Evolutionary conservation across 1,140 invertebrate genomes (phyloP).

Genomic region (Anagrus nilaparvatae): DNA sequence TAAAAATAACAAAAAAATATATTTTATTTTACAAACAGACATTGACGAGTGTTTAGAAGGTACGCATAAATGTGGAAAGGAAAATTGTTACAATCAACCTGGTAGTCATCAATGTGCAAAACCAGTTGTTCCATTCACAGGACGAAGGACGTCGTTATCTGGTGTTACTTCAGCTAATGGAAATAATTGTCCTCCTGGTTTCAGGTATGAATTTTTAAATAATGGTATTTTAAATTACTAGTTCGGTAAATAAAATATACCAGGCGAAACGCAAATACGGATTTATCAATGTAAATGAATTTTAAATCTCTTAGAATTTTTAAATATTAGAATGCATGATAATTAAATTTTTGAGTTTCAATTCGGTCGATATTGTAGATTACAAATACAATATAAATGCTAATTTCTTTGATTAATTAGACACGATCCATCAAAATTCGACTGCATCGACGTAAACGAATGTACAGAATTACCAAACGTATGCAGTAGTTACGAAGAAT

Average conservation of each 20-base stretch:
- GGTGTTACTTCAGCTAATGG: conserved; percentile 12
- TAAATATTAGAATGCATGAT: too few species aligned
- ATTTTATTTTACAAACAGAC: too few species aligned
- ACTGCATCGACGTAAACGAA: conserved; percentile 57
- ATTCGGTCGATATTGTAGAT: too few species aligned
- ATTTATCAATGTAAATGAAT: not conserved
- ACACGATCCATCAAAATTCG: too few species aligned
- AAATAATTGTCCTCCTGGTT: not conserved
- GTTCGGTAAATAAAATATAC: not conserved
- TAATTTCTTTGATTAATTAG: too few species aligned
- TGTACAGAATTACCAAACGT: conserved; percentile 43
- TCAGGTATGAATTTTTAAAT: not conserved
- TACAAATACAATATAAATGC: too few species aligned
- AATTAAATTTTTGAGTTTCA: too few species aligned
- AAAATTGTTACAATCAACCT: conserved; percentile 47
- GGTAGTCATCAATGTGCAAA: conserved; percentile 48
- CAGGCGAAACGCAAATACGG: not conserved
- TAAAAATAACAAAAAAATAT: too few species aligned
- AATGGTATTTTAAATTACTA: not conserved
- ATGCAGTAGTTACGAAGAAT: conserved; percentile 44
- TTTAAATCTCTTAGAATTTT: not conserved
- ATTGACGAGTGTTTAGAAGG: conserved; percentile 45
- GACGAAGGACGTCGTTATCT: conserved; percentile 15
- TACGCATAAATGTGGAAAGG: conserved; percentile 26
- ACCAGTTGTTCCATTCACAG: conserved; percentile 28